Percentiles rank a stretch among this genome's conserved stretches.
Evolutionary conservation across 2,888 invertebrate genomes (phyloP).

Genomic region (Pyrochroa serraticornis): DNA sequence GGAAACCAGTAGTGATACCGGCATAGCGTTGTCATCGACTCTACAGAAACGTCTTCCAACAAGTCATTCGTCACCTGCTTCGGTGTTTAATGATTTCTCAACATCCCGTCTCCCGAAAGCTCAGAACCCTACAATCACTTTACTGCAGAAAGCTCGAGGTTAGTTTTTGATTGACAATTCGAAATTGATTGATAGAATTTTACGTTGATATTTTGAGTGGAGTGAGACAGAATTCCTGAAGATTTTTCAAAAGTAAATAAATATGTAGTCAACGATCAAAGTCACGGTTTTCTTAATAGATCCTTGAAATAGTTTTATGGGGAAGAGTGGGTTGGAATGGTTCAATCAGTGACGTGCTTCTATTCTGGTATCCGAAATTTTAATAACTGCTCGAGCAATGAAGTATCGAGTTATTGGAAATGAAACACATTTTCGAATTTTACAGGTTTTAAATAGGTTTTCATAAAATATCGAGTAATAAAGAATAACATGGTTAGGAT

Average conservation of each 20-base stretch:
- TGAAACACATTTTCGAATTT: too few species aligned
- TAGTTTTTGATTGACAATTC: slow-evolving; percentile 29
- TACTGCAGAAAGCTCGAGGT: slow-evolving; percentile 90
- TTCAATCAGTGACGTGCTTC: too few species aligned
- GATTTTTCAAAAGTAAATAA: too few species aligned
- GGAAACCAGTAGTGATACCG: slow-evolving; percentile 40
- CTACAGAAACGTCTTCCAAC: slow-evolving; percentile 58
- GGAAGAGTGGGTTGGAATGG: too few species aligned
- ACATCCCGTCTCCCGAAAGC: slow-evolving; percentile 70
- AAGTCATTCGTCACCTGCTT: slow-evolving; percentile 69
- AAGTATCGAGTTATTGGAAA: too few species aligned
- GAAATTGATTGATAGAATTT: neutral
- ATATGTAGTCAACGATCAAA: too few species aligned
- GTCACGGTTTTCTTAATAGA: too few species aligned
- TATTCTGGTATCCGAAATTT: too few species aligned
- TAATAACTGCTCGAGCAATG: too few species aligned
- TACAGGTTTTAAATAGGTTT: too few species aligned
- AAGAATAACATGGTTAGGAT: neutral
- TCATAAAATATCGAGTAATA: too few species aligned
- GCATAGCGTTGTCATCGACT: slow-evolving; percentile 37
- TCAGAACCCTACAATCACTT: slow-evolving; percentile 86
- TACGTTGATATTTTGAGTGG: neutral
- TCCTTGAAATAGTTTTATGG: too few species aligned
- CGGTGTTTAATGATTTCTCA: slow-evolving; percentile 61
- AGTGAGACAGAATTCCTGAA: neutral